Conservation (phyloP, 2,888 invertebrate species). For the Catocala nupta region DNA sequence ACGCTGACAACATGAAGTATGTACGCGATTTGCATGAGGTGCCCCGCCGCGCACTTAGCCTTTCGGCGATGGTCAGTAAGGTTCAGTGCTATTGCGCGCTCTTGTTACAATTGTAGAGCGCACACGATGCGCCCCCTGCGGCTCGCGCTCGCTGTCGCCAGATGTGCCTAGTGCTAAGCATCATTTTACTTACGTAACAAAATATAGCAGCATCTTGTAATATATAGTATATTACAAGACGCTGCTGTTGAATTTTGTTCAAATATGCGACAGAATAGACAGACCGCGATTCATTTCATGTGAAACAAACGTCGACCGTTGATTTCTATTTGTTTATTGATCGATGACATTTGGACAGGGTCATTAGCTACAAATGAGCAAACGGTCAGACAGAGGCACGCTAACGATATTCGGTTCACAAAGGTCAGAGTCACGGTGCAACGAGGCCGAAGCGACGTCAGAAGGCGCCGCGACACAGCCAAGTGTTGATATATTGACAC, state of each 20-base stretch:
- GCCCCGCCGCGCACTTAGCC: background rate
- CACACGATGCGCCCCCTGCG: background rate
- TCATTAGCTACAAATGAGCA: slow-evolving; percentile 23
- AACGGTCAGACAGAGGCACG: slow-evolving; percentile 3
- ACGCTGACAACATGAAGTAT: slow-evolving; percentile 25
- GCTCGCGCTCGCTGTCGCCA: too few relatives aligned
- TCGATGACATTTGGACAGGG: slow-evolving; percentile 52
- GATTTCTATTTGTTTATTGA: slow-evolving; percentile 52
- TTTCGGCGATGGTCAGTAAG: too few relatives aligned
- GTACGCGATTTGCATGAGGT: slow-evolving; percentile 25
- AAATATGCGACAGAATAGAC: too few relatives aligned
- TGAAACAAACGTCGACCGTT: background rate
- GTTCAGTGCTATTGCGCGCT: too few relatives aligned
- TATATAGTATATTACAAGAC: too few relatives aligned
- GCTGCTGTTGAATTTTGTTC: too few relatives aligned
- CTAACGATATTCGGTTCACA: slow-evolving; percentile 11
- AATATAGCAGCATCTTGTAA: too few relatives aligned
- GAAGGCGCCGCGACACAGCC: background rate
- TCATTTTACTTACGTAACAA: too few relatives aligned
- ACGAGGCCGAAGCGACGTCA: background rate
- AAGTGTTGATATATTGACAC: slow-evolving; percentile 27
- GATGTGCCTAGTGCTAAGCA: too few relatives aligned
- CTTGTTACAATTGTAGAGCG: background rate
- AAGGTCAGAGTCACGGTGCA: background rate
- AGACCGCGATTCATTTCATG: too few relatives aligned